A percentile compares a stretch with the other conserved stretches of the same genome.
Conservation (phyloP, 2,113 vertebrate genomes). For the Scopus umbretta region DNA sequence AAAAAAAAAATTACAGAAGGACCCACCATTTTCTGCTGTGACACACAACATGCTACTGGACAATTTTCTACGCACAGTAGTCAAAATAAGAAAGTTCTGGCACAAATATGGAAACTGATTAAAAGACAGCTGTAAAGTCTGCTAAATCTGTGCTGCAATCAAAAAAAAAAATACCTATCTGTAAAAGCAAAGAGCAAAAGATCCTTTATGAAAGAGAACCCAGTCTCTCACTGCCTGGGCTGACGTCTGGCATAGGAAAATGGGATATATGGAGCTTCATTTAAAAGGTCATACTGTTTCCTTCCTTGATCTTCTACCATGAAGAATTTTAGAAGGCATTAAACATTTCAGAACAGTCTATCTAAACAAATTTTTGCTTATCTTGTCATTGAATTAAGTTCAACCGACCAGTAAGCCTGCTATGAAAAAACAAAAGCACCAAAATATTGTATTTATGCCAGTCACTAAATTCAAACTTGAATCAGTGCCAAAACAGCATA, state of each 20-base stretch:
- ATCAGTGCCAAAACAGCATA: background rate
- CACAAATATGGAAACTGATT: background rate
- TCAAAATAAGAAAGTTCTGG: background rate
- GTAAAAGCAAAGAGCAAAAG: background rate
- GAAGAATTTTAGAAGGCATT: conserved; percentile 41
- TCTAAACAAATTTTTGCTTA: conserved; percentile 34
- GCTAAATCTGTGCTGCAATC: background rate
- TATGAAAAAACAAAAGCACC: background rate
- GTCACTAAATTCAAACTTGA: background rate
- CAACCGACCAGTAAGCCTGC: background rate
- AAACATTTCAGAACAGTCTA: background rate
- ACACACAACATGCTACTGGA: background rate
- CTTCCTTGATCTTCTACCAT: conserved; percentile 39
- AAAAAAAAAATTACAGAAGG: background rate
- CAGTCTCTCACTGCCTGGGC: background rate
- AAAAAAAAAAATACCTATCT: background rate
- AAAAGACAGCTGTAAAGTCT: background rate
- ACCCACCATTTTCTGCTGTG: background rate
- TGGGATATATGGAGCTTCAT: background rate
- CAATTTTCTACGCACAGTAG: background rate
- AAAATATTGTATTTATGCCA: background rate
- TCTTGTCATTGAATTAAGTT: conserved; percentile 25
- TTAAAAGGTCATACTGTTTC: conserved; percentile 41
- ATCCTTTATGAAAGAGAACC: background rate
- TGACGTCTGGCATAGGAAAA: conserved; percentile 19